Evolutionary conservation across 2,888 invertebrate species (phyloP), one percentile per base, ranked within the genome.

Genomic region (Metellina segmentata): DNA sequence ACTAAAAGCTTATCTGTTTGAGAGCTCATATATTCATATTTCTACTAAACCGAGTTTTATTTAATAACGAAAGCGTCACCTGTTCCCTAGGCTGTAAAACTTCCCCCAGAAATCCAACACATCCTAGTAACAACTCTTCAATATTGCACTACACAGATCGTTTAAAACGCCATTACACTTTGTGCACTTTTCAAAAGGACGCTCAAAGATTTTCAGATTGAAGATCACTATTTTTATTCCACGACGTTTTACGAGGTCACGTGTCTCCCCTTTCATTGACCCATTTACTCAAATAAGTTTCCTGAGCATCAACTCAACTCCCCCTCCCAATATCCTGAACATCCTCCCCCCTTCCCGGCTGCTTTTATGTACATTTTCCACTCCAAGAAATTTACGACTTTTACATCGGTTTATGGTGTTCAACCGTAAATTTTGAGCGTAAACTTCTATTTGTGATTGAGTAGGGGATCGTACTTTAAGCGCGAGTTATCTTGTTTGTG

Each of bases 321-420:
- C 9, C 61, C 61, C 61, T 16, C 61, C 61, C 13, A 13, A 61
- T 61, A 61, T 16, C 61, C 13, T 61, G 61, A 11, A 6, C 61
- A 7, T 16, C 61, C 61, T 16, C 61, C 16, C 5, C 52, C 52
- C 13, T 13, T 7, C 19, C 61, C 61, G 11, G 82, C 77, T 77
- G 77, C 82, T 89, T 89, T 89, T 89, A 89, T 89, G 89, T 89
- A 89, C 89, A 89, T 89, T 89, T 89, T 89, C 89, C 89, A 89
- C 89, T 82, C 82, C 82, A 89, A 89, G 77, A 89, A 89, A 89
- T 89, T 89, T 89, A 89, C 89, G 89, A 89, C 89, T 89, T 89
- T 89, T 89, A 89, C 89, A 89, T 89, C 89, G 72, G 82, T 89
- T 89, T 89, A 89, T 77, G 82, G 89, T 83, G 89, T 78, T 89